Evolutionary conservation across 1,140 invertebrate species (phyloP), one percentile per base, ranked within the genome.

Genomic region (Drosophila navojoa): DNA sequence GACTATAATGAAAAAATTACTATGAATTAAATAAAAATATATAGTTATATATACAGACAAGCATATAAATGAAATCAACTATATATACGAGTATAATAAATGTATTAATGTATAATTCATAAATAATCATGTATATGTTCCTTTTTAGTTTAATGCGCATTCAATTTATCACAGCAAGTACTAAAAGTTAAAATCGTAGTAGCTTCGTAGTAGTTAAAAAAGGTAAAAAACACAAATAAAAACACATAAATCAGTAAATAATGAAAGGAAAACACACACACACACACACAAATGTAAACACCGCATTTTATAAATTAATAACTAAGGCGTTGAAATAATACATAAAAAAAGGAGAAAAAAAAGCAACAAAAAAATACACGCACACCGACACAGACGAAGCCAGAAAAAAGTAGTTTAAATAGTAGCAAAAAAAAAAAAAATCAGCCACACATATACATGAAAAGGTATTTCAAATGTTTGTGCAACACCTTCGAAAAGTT

Each of bases 121-220:
- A 66, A 77, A 87, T 90, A 89, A 85, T 76, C 81, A 89, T 79
- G 75, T 85, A 90, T 91, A 91, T 91, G 89, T 91, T 91, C 89
- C 89, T 91, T 91, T 91, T 91, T 81, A 91, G 78, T 90, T 91
- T 91, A 89, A 91, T 77, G 76, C 71, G 78, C 77, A 87, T 82
- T 52, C 50, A 42, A 79, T 76, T 79, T 86, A 82, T 89, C 72
- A 77, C 64, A 67, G 44, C 76, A 70, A 54, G 60, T 79, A 81
- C 63, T 87, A 82, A 85, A 63, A 63, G 72, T 79, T 81, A 79
- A 70, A 79, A 38, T 49, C 50, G 80, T 89, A 87, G 84, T 79
- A 80, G 84, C 84, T 87, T 87, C 64, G 68, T 84, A 89, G 84
- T 84, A 77, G 79, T 62, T 72, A 67, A 81, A 63, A 32, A 74